These are phyloP conservation scores for Trogon surrucura DNA, from an alignment of 2,113 vertebrate species.

Conservation along the genomic window DNA sequence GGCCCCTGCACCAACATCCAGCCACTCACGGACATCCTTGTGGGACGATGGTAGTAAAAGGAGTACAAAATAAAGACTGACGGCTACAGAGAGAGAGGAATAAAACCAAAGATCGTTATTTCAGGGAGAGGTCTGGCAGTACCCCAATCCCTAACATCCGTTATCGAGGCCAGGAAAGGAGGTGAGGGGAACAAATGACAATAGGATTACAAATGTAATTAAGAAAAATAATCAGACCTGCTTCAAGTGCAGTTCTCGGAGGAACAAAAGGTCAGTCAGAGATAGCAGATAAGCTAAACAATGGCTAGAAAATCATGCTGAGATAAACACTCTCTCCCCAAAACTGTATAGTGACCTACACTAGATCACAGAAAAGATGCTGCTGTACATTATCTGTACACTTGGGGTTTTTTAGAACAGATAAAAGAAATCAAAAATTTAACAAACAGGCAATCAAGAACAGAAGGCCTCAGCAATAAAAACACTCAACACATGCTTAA, in stretches of 20 bases:
- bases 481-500: constrained; percentile 30
- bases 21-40: not conserved
- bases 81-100: not conserved
- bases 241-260: constrained; percentile 15
- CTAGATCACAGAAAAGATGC: not conserved
- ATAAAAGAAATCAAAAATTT: not conserved
- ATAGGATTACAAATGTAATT: not conserved
- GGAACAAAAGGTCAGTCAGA: constrained; percentile 1
- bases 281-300: constrained; percentile 22
- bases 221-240: not conserved
- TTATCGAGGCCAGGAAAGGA: not conserved
- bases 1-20: fast-evolving
- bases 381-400: not conserved
- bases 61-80: not conserved
- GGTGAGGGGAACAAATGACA: not conserved
- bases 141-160: not conserved
- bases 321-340: not conserved
- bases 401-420: not conserved
- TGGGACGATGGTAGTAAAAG: not conserved
- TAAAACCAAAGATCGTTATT: not conserved
- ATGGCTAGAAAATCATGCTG: not conserved
- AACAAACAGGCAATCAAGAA: not conserved
- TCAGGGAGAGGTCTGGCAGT: not conserved
- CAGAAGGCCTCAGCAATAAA: not conserved
- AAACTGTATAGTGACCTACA: not conserved